These are phyloP conservation scores for Dynastes maya DNA, from an alignment of 2,888 invertebrate genomes.

Conservation along the genomic window DNA sequence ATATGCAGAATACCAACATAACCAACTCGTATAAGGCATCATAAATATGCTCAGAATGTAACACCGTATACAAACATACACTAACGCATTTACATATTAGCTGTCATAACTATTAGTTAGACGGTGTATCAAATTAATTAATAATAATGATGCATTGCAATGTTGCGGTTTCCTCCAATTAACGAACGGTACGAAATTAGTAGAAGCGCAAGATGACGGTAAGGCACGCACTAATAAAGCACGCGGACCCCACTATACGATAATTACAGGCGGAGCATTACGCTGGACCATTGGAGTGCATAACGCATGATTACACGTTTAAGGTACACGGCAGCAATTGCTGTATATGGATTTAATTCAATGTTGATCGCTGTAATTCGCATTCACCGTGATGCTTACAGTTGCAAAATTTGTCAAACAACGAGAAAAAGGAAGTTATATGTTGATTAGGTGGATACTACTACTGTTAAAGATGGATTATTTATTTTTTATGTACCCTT, in stretches of 20 bases:
- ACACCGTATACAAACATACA: no score
- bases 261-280: slow-evolving; percentile 11
- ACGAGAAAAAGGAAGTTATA: no score
- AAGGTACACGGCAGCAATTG: neutral
- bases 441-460: no score
- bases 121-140: slow-evolving; percentile 15
- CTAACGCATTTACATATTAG: no score
- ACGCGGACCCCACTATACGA: neutral
- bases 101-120: neutral
- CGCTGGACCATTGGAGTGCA: neutral
- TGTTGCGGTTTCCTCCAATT: slow-evolving; percentile 21
- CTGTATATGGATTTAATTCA: neutral
- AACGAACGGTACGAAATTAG: slow-evolving; percentile 7
- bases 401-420: no score
- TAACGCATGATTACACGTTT: neutral
- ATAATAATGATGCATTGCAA: neutral
- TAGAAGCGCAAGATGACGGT: neutral
- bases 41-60: no score
- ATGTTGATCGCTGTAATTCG: neutral
- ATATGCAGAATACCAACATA: no score
- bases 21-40: no score
- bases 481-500: no score
- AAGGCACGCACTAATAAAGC: slow-evolving; percentile 18
- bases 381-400: neutral
- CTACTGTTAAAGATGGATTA: no score